Percentiles rank a stretch among this genome's conserved stretches.
Evolutionary conservation across 2,797 vertebrate genomes (phyloP).

Genomic region (Syngnathus acus): DNA sequence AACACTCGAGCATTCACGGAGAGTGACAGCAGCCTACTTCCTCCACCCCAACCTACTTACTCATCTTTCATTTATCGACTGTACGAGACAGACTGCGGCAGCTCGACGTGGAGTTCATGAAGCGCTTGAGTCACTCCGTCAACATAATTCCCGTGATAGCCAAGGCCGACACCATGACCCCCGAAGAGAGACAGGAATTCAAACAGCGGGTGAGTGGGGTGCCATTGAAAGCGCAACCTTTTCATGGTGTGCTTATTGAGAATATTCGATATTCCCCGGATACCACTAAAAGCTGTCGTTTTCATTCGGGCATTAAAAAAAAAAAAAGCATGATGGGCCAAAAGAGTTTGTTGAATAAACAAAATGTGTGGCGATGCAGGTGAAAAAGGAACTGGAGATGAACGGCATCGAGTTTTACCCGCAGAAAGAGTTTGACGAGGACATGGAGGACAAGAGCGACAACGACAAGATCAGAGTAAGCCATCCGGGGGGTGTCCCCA

Average conservation of each 20-base stretch:
- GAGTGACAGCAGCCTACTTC: not conserved
- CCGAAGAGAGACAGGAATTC: slow-evolving; percentile 79
- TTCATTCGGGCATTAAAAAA: too few species aligned
- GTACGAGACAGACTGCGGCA: slow-evolving; percentile 69
- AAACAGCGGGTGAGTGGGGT: slow-evolving; percentile 68
- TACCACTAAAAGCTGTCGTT: too few species aligned
- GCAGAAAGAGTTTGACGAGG: slow-evolving; percentile 96
- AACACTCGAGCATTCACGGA: not conserved
- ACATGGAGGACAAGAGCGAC: slow-evolving; percentile 94
- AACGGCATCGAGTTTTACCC: slow-evolving; percentile 93
- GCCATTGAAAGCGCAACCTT: not conserved
- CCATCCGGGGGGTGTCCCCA: not conserved
- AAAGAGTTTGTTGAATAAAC: too few species aligned
- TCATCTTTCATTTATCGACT: slow-evolving; percentile 3
- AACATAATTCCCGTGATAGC: slow-evolving; percentile 96
- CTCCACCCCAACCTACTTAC: not conserved
- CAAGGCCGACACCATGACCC: slow-evolving; percentile 93
- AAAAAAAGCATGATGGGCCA: too few species aligned
- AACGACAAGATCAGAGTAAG: slow-evolving; percentile 97
- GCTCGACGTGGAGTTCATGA: slow-evolving; percentile 95
- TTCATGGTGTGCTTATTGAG: not conserved
- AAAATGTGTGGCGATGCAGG: slow-evolving; percentile 35
- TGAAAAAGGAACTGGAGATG: slow-evolving; percentile 90
- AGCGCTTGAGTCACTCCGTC: slow-evolving; percentile 89
- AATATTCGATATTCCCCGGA: too few species aligned